Percentiles rank a stretch among this genome's conserved stretches.
phyloP scores from a whole-genome alignment of 2,888 invertebrate species.

The Platynereis dumerilii region DNA sequence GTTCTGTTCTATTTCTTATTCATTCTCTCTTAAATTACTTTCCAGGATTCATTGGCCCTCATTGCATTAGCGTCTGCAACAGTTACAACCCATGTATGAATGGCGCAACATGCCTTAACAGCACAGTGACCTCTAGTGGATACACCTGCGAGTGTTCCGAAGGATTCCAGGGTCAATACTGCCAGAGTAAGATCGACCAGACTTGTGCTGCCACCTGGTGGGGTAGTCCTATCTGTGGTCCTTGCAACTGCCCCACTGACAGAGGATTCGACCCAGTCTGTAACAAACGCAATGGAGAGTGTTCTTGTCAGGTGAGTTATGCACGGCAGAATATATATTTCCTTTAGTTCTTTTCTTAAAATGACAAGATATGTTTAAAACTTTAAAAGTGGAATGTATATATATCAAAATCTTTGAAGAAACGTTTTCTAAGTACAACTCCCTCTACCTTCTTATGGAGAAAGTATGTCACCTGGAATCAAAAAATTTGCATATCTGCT shows the following conservation, averaged over 20 bases:
- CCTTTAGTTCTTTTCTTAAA: neutral
- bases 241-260: conserved; percentile 84
- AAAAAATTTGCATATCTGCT: too few species aligned
- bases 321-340: neutral
- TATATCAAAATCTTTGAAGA: neutral
- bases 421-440: too few species aligned
- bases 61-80: conserved; percentile 82
- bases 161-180: conserved; percentile 68
- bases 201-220: conserved; percentile 92
- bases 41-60: conserved; percentile 63
- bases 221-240: conserved; percentile 90
- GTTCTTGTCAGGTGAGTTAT: conserved; percentile 83
- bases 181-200: conserved; percentile 56
- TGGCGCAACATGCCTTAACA: conserved; percentile 72
- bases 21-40: too few species aligned
- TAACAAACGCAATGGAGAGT: conserved; percentile 84
- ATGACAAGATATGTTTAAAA: neutral
- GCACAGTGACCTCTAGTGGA: conserved; percentile 68
- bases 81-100: conserved; percentile 77
- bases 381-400: neutral
- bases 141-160: conserved; percentile 84
- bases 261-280: conserved; percentile 91
- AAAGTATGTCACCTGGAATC: too few species aligned
- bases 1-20: too few species aligned
- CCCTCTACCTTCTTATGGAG: too few species aligned